phyloP scores from a whole-genome alignment of 2,888 invertebrate genomes.

The Sipha maydis region DNA sequence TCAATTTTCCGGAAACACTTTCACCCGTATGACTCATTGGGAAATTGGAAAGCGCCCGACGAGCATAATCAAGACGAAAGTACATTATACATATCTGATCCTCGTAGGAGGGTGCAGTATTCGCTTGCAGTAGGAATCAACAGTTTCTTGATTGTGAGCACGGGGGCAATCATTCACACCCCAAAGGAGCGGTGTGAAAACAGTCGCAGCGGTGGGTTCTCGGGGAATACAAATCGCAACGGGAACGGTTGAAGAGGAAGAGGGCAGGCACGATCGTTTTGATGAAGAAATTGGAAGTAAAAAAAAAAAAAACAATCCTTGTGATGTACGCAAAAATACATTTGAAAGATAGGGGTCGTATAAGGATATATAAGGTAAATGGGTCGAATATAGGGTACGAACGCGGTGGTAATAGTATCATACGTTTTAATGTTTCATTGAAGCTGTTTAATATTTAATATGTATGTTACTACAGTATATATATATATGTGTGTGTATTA shows the following conservation, averaged over 20 bases:
- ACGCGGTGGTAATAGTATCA: neutral
- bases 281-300: neutral
- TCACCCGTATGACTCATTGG: slow-evolving; percentile 54
- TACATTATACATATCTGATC: slow-evolving; percentile 58
- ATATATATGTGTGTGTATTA: neutral
- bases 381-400: neutral
- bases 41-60: slow-evolving; percentile 53
- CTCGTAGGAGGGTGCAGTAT: slow-evolving; percentile 35
- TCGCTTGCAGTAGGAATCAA: slow-evolving; percentile 39
- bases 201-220: neutral
- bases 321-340: neutral
- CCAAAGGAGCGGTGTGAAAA: slow-evolving; percentile 6
- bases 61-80: slow-evolving; percentile 59
- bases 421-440: neutral
- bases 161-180: slow-evolving; percentile 61
- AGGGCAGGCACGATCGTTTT: slow-evolving; percentile 1
- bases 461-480: neutral
- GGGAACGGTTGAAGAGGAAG: neutral
- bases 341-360: neutral
- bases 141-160: slow-evolving; percentile 47
- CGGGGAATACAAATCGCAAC: slow-evolving; percentile 46
- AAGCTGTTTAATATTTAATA: neutral
- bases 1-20: slow-evolving; percentile 61
- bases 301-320: neutral
- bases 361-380: neutral